Conservation (phyloP, 2,113 vertebrate genomes). For the Dicentrarchus labrax region DNA sequence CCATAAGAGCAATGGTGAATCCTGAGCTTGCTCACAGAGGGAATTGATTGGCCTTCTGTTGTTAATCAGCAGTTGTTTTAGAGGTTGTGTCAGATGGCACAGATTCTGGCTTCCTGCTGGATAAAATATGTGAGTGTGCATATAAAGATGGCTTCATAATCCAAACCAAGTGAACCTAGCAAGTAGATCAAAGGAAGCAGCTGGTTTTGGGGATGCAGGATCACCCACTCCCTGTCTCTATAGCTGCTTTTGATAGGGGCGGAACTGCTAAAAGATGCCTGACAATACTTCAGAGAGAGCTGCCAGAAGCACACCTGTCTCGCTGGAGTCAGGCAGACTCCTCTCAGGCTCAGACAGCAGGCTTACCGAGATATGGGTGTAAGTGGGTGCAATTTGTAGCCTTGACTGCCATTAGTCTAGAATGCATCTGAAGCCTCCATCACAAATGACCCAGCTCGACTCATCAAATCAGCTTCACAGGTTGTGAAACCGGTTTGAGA, state of each 20-base stretch:
- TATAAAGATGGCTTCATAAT: constrained; percentile 70
- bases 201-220: constrained; percentile 54
- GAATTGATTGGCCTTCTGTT: constrained; percentile 74
- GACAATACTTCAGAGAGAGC: constrained; percentile 65
- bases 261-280: constrained; percentile 60
- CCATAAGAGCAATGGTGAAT: constrained; percentile 65
- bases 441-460: constrained; percentile 67
- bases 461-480: constrained; percentile 69
- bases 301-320: constrained; percentile 69
- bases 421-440: constrained; percentile 72
- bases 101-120: constrained; percentile 66
- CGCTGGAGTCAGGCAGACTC: constrained; percentile 44
- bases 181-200: constrained; percentile 72
- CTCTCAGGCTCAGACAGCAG: constrained; percentile 55
- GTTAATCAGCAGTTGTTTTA: constrained; percentile 76
- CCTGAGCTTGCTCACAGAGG: constrained; percentile 54
- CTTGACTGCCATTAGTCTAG: constrained; percentile 74
- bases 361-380: constrained; percentile 56
- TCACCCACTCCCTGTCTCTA: constrained; percentile 54
- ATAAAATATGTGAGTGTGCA: constrained; percentile 67
- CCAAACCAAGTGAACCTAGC: constrained; percentile 66
- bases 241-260: constrained; percentile 47
- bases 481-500: constrained; percentile 69
- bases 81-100: constrained; percentile 72
- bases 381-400: constrained; percentile 77